Evolutionary conservation across 2,797 vertebrate species (phyloP).

Genomic region (Novumbra hubbsi): DNA sequence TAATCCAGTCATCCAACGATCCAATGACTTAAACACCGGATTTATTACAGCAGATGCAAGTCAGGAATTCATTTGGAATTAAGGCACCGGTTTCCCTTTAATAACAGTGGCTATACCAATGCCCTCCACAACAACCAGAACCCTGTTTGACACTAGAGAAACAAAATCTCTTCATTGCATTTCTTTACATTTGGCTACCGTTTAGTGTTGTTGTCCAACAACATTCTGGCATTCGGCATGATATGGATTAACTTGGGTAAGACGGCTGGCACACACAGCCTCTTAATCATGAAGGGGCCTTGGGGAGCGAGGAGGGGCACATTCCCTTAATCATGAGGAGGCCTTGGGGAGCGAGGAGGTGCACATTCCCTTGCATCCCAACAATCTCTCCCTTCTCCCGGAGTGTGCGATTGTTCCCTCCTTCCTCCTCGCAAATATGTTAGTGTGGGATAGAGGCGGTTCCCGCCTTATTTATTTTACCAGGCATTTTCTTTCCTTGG

Average conservation of each 20-base stretch:
- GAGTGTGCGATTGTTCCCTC: background rate
- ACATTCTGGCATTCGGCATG: conserved; percentile 25
- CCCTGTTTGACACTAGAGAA: background rate
- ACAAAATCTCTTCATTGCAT: conserved; percentile 1
- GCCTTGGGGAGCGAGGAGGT: conserved; percentile 36
- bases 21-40: background rate
- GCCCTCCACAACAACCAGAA: background rate
- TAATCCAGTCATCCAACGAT: too few species aligned
- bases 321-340: conserved; percentile 60
- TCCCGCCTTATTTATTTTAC: background rate
- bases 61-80: background rate
- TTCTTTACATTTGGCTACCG: background rate
- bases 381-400: background rate
- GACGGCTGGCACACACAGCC: conserved; percentile 44
- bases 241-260: conserved; percentile 47
- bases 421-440: background rate
- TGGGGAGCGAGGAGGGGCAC: conserved; percentile 22
- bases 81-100: background rate
- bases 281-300: conserved; percentile 63
- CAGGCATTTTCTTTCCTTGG: background rate
- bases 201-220: conserved; percentile 25
- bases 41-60: background rate
- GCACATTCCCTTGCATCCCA: background rate
- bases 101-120: too few species aligned
- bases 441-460: background rate